Percentiles rank a stretch among this genome's conserved stretches.
Conservation (phyloP, 2,797 vertebrate genomes). For the Macropodus opercularis region DNA sequence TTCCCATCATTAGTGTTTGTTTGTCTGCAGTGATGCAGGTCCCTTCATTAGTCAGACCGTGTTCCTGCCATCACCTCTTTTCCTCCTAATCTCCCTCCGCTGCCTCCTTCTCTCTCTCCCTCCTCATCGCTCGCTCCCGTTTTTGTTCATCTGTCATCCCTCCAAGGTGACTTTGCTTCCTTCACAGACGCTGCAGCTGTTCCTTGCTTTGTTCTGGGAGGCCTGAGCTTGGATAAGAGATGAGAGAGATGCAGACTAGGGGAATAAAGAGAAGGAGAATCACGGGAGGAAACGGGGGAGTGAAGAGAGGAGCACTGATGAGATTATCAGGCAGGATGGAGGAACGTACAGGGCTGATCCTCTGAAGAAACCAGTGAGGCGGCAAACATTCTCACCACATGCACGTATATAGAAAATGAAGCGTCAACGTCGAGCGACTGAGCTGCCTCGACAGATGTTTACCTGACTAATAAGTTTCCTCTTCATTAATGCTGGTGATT, state of each 20-base stretch:
- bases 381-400: slow-evolving; percentile 19
- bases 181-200: slow-evolving; percentile 77
- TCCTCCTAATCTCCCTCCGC: slow-evolving; percentile 52
- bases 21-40: slow-evolving; percentile 62
- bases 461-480: slow-evolving; percentile 54
- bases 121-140: slow-evolving; percentile 11
- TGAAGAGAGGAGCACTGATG: slow-evolving; percentile 47
- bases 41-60: slow-evolving; percentile 68
- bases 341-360: slow-evolving; percentile 41
- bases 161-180: slow-evolving; percentile 82
- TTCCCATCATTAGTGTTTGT: slow-evolving; percentile 26
- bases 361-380: slow-evolving; percentile 38
- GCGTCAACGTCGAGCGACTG: slow-evolving; percentile 28
- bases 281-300: slow-evolving; percentile 40
- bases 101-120: slow-evolving; percentile 21
- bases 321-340: slow-evolving; percentile 58
- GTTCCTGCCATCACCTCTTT: slow-evolving; percentile 57
- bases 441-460: slow-evolving; percentile 41
- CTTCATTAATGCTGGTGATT: slow-evolving; percentile 59
- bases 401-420: slow-evolving; percentile 5
- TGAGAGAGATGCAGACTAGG: slow-evolving; percentile 62
- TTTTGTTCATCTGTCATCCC: slow-evolving; percentile 63
- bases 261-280: slow-evolving; percentile 48
- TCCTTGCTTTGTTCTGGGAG: slow-evolving; percentile 73
- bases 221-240: slow-evolving; percentile 70